Base-by-base conservation (phyloP, 2,888 invertebrate genomes). In the Scaptomyza parva region DNA sequence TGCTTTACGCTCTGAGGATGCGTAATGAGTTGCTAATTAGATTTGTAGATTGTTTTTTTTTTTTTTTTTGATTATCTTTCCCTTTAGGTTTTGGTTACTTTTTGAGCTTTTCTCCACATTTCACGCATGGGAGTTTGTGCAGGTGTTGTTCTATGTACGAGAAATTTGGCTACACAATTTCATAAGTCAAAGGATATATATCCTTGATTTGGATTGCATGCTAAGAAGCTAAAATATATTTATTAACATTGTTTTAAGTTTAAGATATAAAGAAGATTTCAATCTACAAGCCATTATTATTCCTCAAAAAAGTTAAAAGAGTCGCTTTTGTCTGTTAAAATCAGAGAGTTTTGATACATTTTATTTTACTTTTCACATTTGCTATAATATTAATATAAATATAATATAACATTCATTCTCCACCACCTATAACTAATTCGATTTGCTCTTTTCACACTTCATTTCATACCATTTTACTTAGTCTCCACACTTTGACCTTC, bases 1-100 rank as follows among this genome's bases (percentile, higher is more conserved):
- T 63, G 70, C 53, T 67, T 5, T 35, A 51, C 62, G 59, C 47
- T 44, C 55, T 37, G 44, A 26, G 76, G 65, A 54, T 48, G 61
- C 72, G 76, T 86, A 89, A 89, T 89, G 89, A 89, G 88, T 78
- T 88, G 88, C 88, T 89, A 89, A 89, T 89, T 89, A 89, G 89
- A 89, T 89, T 89, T 89, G 80, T 63, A 60, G 73, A 71, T 76
- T 67, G 68, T 71, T n/a, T 37, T 9, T 37, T 51, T 50, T 70
- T 68, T 69, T 44, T 51, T 59, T 72, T n/a, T n/a, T n/a, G n/a
- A n/a, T n/a, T n/a, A n/a, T n/a, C 70, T 68, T 63, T 47, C 54
- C 47, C 24, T 39, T 18, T 37, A 57, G 39, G n/a, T n/a, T 28
- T 51, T 58, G 35, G 37, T 54, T 41, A 26, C 22, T 37, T 48